A percentile compares a stretch with the other conserved stretches of the same genome.
Conservation (phyloP, 2,888 invertebrate species). For the Limnephilus marmoratus region DNA sequence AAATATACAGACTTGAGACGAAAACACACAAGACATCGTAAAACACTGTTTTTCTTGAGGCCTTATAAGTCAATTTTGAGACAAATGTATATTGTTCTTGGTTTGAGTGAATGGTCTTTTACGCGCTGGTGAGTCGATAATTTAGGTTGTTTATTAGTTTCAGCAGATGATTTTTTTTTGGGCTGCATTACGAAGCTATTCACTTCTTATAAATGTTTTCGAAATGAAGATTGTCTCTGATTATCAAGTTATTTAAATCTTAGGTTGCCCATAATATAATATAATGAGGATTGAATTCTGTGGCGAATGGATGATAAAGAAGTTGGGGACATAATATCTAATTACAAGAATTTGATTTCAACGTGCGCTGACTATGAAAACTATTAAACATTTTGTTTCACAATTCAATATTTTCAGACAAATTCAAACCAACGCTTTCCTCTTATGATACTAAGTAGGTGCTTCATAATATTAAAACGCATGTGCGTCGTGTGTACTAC, state of each 20-base stretch:
- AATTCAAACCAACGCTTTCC: not conserved
- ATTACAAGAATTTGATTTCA: not conserved
- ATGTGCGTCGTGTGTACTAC: not conserved
- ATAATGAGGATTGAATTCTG: too few relatives aligned
- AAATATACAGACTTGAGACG: slow-evolving; percentile 16
- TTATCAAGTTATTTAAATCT: not conserved
- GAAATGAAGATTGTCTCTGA: not conserved
- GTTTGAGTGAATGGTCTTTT: not conserved
- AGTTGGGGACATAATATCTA: not conserved
- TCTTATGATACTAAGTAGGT: not conserved
- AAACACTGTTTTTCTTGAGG: slow-evolving; percentile 9
- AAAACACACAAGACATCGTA: slow-evolving; percentile 47
- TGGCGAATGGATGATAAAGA: too few relatives aligned
- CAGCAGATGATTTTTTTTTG: slow-evolving; percentile 5
- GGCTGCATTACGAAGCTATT: not conserved
- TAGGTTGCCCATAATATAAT: too few relatives aligned
- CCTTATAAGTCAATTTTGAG: slow-evolving; percentile 32
- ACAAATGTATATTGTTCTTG: slow-evolving; percentile 14
- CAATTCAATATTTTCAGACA: not conserved
- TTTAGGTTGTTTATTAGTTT: slow-evolving; percentile 14
- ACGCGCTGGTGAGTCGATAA: not conserved
- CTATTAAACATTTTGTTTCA: too few relatives aligned
- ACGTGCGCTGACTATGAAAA: not conserved
- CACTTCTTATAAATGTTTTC: not conserved
- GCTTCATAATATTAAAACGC: not conserved